A percentile compares a stretch with the other conserved stretches of the same genome.
Conservation (phyloP, 2,797 vertebrate genomes). For the Anabacerthia variegaticeps region DNA sequence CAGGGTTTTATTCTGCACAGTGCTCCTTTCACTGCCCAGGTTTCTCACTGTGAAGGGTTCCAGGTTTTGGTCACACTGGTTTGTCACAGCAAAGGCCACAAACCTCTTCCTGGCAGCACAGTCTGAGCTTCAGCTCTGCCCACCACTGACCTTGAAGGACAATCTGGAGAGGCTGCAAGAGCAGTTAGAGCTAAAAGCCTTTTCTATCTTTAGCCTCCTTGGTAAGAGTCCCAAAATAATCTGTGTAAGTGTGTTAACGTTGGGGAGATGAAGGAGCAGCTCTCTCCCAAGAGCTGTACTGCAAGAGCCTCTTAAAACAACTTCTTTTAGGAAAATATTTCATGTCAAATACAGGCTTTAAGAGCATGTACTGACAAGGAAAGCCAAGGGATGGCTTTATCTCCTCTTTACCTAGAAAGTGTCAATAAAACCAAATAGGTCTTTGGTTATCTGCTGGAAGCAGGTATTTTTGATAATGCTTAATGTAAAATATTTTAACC, state of each 20-base stretch:
- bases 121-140: background rate
- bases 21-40: background rate
- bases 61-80: background rate
- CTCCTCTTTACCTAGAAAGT: background rate
- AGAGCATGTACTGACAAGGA: background rate
- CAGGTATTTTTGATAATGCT: background rate
- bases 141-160: background rate
- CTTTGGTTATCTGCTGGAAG: background rate
- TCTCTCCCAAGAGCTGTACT: background rate
- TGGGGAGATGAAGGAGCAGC: background rate
- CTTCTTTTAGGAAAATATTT: background rate
- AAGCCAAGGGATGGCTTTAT: background rate
- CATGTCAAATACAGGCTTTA: background rate
- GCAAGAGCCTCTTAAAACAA: background rate
- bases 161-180: background rate
- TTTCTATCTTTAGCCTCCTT: constrained; percentile 55
- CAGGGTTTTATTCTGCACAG: background rate
- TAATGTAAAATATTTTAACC: background rate
- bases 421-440: background rate
- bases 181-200: background rate
- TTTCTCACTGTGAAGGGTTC: background rate
- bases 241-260: background rate
- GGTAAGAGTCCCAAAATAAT: constrained; percentile 53
- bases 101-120: background rate
- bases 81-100: background rate